phyloP scores from a whole-genome alignment of 1,140 invertebrate species.

The Eupristina koningsbergeri region DNA sequence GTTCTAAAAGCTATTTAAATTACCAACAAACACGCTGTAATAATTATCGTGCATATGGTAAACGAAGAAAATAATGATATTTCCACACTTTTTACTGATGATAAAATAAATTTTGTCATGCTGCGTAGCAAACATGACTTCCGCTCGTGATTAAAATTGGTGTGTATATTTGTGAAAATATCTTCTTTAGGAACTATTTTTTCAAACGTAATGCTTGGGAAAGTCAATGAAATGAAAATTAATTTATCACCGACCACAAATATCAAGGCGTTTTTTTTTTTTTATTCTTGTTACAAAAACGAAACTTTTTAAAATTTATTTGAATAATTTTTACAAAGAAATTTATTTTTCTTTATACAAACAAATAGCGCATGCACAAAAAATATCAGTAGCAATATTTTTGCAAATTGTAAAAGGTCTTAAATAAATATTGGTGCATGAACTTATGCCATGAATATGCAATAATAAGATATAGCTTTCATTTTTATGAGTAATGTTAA shows the following conservation, averaged over 20 bases:
- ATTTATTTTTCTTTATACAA: background rate
- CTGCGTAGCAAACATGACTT: background rate
- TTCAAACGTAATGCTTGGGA: background rate
- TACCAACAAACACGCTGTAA: background rate
- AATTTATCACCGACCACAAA: background rate
- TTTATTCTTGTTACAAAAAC: no score
- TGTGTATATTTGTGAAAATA: background rate
- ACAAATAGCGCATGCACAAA: background rate
- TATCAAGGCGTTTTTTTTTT: no score
- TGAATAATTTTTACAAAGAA: background rate
- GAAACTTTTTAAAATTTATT: no score
- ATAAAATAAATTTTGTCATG: background rate
- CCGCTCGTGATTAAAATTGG: constrained; percentile 6
- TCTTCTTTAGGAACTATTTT: background rate
- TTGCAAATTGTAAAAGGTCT: background rate
- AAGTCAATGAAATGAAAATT: background rate
- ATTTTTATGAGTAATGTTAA: background rate
- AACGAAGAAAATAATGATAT: constrained; percentile 6
- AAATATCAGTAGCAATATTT: background rate
- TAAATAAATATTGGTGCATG: background rate
- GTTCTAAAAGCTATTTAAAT: background rate
- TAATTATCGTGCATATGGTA: background rate
- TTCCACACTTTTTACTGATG: constrained; percentile 3
- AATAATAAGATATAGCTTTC: background rate
- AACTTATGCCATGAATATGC: background rate